Evolutionary conservation across 2,888 invertebrate genomes (phyloP).

Genomic region (Diplazon laetatorius): DNA sequence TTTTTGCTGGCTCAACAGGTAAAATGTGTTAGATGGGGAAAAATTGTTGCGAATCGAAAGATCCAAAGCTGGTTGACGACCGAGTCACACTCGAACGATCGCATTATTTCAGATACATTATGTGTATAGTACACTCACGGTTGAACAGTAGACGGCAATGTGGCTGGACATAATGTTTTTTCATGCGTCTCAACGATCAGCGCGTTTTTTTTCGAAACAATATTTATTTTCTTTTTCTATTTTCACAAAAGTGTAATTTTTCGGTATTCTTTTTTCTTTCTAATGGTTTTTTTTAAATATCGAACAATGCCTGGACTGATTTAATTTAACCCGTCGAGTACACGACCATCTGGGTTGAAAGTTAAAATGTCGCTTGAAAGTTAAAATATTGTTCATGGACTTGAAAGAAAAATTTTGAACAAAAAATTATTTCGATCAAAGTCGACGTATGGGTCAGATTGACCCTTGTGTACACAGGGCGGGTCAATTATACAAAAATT

Average conservation of each 20-base stretch:
- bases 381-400: no score
- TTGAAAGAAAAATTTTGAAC: no score
- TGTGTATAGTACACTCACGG: constrained; percentile 64
- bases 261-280: constrained; percentile 42
- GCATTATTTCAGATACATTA: constrained; percentile 47
- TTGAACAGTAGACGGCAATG: constrained; percentile 80
- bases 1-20: constrained; percentile 7
- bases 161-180: constrained; percentile 72
- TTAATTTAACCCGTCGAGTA: no score
- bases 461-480: no score
- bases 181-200: constrained; percentile 21
- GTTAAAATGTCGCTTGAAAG: no score
- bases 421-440: no score
- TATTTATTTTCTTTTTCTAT: constrained; percentile 36
- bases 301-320: constrained; percentile 26
- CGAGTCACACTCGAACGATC: constrained; percentile 25
- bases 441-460: no score
- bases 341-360: no score
- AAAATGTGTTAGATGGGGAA: no score
- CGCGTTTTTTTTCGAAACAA: constrained; percentile 7
- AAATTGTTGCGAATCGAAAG: constrained; percentile 2
- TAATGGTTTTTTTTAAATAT: no score
- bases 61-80: constrained; percentile 34
- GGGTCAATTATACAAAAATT: no score
- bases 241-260: constrained; percentile 28